Evolutionary conservation across 2,888 invertebrate genomes (phyloP), one percentile per base, ranked within the genome.

Genomic region (Cheilosia vernalis): DNA sequence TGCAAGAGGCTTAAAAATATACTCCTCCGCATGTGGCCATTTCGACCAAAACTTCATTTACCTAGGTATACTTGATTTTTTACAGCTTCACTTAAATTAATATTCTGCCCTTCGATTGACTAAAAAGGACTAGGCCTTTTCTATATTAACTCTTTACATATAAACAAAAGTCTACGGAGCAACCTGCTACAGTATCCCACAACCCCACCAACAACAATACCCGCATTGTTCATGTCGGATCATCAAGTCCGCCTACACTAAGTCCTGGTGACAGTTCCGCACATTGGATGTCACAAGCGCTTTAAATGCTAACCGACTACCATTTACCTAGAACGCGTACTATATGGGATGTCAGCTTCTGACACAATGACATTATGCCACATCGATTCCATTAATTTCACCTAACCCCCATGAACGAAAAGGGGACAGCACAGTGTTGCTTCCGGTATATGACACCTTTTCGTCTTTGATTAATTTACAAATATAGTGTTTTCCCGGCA

Each of bases 331-430:
- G 30, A 44, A 7, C 9, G 30, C 19, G 10, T 9, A 7, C 13
- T 56, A 10, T 33, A n/a, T n/a, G 47, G 13, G 47, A 13, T 40
- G n/a, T 47, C 72, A 61, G 49, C 61, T 61, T 72, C 30, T 61
- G 70, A 61, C 61, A 61, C 72, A 42, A 72, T 51, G 72, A 7
- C 72, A 70, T 19, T 24, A 72, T 51, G 63, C 55, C 55, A 73
- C 73, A 63, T n/a, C 15, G 44, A 17, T 6, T 42, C 40, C 73
- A 73, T 63, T 63, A 74, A 74, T 66, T 37, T 74, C 30, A 9
- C 30, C 24, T 27, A 2, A 6, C 63, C 37, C 13, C 37, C 19
- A 9, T 10, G 27, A 17, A 19, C 10, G 27, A 51, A 15, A 60
- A 37, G n/a, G 24, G 40, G 19, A 1, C 33, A 19, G 40, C 56